These are phyloP conservation scores for Scyliorhinus canicula DNA, from an alignment of 2,797 vertebrate species.

Conservation along the genomic window DNA sequence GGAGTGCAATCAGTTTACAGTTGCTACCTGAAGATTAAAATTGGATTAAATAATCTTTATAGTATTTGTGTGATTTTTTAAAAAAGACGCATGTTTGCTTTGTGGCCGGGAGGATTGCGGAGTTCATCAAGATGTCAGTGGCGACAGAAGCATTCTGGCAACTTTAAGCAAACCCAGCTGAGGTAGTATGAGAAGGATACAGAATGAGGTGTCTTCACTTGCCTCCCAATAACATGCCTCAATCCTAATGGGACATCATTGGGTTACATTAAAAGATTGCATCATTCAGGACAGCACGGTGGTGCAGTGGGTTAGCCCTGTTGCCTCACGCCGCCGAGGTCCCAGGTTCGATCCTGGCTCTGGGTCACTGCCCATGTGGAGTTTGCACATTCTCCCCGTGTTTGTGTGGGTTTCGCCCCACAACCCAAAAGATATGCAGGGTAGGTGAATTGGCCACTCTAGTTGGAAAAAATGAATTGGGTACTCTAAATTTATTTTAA, in stretches of 20 bases:
- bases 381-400: no score
- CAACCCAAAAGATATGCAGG: no score
- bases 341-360: no score
- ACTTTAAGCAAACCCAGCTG: neutral
- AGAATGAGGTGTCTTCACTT: neutral
- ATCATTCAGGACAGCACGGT: no score
- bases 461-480: no score
- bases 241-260: neutral
- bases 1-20: neutral
- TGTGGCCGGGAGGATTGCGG: neutral
- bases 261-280: neutral
- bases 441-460: no score
- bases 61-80: neutral
- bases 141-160: neutral
- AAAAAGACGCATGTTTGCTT: neutral
- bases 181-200: neutral
- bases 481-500: no score
- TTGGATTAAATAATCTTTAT: neutral
- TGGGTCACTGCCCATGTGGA: no score
- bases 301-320: no score
- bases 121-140: neutral
- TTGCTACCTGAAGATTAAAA: neutral
- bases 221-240: neutral
- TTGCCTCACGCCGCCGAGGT: no score
- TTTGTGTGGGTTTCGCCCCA: no score